Conservation (phyloP, 1,140 invertebrate species). For the Dendroctonus valens region DNA sequence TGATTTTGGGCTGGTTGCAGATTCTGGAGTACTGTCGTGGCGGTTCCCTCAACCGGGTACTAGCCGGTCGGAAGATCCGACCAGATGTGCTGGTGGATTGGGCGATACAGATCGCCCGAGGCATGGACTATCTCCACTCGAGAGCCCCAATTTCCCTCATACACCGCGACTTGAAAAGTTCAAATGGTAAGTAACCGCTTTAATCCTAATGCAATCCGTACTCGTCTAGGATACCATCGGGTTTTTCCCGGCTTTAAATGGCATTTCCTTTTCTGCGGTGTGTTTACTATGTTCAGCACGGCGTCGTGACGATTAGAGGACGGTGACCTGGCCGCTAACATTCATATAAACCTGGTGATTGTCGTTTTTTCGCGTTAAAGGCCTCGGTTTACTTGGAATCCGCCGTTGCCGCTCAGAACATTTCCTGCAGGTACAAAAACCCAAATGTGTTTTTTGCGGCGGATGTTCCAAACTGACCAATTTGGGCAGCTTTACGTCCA, state of each 20-base stretch:
- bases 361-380: too few relatives aligned
- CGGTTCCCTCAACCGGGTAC: conserved; percentile 87
- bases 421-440: too few relatives aligned
- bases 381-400: too few relatives aligned
- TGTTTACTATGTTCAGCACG: conserved; percentile 5
- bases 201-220: too few relatives aligned
- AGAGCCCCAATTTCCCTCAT: conserved; percentile 90
- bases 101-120: conserved; percentile 93
- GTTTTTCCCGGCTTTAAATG: conserved; percentile 11
- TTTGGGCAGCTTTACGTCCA: neutral
- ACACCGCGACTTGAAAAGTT: conserved; percentile 95
- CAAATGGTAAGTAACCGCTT: conserved; percentile 75
- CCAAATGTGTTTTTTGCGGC: neutral
- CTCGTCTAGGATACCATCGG: neutral
- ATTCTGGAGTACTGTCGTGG: conserved; percentile 94
- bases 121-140: conserved; percentile 95
- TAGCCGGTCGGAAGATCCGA: conserved; percentile 83
- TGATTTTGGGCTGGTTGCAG: conserved; percentile 44
- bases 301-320: conserved; percentile 4
- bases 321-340: conserved; percentile 7
- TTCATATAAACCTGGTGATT: too few relatives aligned
- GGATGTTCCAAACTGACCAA: neutral
- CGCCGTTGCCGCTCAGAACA: too few relatives aligned
- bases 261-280: conserved; percentile 18
- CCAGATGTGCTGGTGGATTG: conserved; percentile 93